Evolutionary conservation across 2,888 invertebrate genomes (phyloP), one percentile per base, ranked within the genome.

Genomic region (Cheilosia vernalis): DNA sequence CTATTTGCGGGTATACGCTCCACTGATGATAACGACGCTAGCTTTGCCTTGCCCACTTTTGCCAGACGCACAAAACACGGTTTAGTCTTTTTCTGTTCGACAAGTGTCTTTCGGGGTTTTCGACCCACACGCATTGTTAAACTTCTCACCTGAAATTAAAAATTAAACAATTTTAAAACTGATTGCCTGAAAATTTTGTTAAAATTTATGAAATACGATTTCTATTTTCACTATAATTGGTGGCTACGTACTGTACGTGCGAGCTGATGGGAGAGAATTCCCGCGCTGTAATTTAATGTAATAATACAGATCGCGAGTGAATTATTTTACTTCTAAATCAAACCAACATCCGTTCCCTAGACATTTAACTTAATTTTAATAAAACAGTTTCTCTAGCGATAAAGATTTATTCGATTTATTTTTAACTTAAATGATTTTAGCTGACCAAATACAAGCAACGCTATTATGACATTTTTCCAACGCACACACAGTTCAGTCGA

Each of bases 31-130:
- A 37, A 37, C 4, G 51, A 51, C 6, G 9, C 21, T 67, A 61
- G 49, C 9, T 60, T 64, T 67, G 69, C 21, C 77, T 55, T 15
- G 69, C 60, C 87, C 15, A 91, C 87, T 81, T 91, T 91, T 69
- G 90, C 90, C n/a, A 92, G 87, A 44, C 90, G 90, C 51, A 91
- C 91, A 77, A 91, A 90, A 88, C 91, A 91, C 60, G 90, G 88
- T 82, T 91, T 90, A 60, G 90, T 90, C 87, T 89, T 88, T 87
- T 90, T 89, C 64, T 88, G 87, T 87, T 88, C 88, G 27, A 87
- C 89, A 60, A 87, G 86, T 10, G 53, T 51, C 56, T 81, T 81
- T 44, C 56, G 51, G 21, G 61, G 76, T 85, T 89, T 90, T 87
- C 90, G 90, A 79, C 90, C 91, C 83, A 89, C 88, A 88, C 90